A percentile compares a stretch with the other conserved stretches of the same genome.
Evolutionary conservation across 2,113 vertebrate genomes (phyloP).

Genomic region (Paraplagusia blochii): DNA sequence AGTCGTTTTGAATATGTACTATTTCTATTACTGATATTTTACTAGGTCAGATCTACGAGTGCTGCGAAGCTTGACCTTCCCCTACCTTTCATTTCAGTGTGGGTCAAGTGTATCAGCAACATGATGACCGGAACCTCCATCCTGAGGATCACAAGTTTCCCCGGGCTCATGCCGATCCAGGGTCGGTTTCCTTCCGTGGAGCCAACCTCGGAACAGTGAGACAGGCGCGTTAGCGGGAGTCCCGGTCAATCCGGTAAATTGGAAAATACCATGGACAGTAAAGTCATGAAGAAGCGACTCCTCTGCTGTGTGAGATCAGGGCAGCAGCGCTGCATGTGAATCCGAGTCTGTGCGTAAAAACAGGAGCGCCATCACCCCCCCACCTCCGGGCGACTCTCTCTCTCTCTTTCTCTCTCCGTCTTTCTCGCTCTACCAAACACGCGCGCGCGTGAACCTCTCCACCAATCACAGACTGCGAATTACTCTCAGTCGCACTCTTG

Average conservation of each 20-base stretch:
- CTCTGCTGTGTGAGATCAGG: background rate
- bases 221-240: background rate
- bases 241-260: background rate
- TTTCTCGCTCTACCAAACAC: background rate
- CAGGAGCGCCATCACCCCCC: background rate
- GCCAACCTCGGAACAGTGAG: background rate
- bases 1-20: too few species aligned
- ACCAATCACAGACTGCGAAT: background rate
- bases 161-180: constrained; percentile 12
- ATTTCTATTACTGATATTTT: too few species aligned
- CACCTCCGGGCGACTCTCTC: constrained; percentile 2
- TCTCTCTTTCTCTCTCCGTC: background rate
- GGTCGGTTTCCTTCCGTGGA: background rate
- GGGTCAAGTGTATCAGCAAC: constrained; percentile 47
- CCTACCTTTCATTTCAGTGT: constrained; percentile 44
- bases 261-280: background rate
- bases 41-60: too few species aligned
- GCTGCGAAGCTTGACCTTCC: background rate
- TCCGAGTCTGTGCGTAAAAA: constrained; percentile 1
- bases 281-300: background rate
- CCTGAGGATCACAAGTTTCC: constrained; percentile 16
- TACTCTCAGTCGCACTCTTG: background rate
- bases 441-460: background rate
- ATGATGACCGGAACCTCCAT: constrained; percentile 45
- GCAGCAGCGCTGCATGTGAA: background rate